Base-by-base conservation (phyloP, 2,888 invertebrate genomes). In the Agriopis leucophaearia region DNA sequence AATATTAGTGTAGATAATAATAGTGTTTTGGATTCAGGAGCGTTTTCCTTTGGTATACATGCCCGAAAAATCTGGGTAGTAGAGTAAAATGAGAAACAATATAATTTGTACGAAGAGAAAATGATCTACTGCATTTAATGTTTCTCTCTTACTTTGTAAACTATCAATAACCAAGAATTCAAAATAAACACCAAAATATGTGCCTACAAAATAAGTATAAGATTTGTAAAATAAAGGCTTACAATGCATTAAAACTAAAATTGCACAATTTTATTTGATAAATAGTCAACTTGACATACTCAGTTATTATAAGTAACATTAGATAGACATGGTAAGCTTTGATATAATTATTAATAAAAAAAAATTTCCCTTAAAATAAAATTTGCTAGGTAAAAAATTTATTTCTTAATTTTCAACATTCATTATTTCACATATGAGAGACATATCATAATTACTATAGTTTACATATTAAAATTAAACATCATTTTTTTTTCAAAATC, bases 221-320 rank as follows among this genome's bases (percentile, higher is more conserved):
- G 13, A 42, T 10, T 15, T 47, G 47, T 16, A 16, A 47, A 47
- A 16, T 52, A 52, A 35, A 52, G 1, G 8, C 13, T 27, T n/a
- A 36, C 36, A 7, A 35, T 52, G 15, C 42, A 13, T 13, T 42
- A 42, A 13, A 13, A 42, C 13, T 59, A 64, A 62, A 69, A 60
- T 69, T 69, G 68, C 68, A 64, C 64, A 47, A 54, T 64, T 62
- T 47, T 57, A 56, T 55, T 59, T 57, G 38, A 18, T 15, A 50
- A 12, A 54, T 40, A 40, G 18, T 10, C 12, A 48, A 18, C 18
- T 18, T 52, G 27, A 27, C 27, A 4, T n/a, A n/a, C 27, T 36
- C 54, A 54, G 27, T 27, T 27, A n/a, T 44, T 44, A n/a, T n/a
- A n/a, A 7, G 38, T 38, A 13, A 13, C 13, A 13, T n/a, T n/a